Evolutionary conservation across 2,888 invertebrate species (phyloP).

Genomic region (Zelleria hepariella): DNA sequence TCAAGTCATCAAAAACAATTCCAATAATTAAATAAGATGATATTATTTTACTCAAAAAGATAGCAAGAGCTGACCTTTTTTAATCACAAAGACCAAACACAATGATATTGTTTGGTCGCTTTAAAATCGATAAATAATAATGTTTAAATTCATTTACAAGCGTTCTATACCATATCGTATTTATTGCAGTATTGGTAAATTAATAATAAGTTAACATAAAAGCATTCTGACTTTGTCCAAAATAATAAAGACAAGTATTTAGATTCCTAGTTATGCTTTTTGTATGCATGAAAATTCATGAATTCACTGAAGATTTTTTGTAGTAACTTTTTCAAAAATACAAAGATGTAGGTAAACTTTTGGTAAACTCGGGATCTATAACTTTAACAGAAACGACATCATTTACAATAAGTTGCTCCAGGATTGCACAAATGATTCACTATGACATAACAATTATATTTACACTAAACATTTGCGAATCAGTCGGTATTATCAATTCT

Average conservation of each 20-base stretch:
- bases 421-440: constrained; percentile 45
- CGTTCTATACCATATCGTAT: not conserved
- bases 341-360: too few relatives aligned
- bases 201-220: too few relatives aligned
- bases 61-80: not conserved
- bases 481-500: constrained; percentile 52
- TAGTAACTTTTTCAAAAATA: too few relatives aligned
- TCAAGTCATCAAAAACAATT: not conserved
- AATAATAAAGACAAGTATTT: too few relatives aligned
- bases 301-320: too few relatives aligned
- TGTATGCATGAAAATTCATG: too few relatives aligned
- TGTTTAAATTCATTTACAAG: not conserved
- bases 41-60: not conserved
- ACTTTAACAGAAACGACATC: not conserved
- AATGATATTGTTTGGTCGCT: not conserved
- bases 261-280: too few relatives aligned
- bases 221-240: too few relatives aligned
- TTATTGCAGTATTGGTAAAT: too few relatives aligned
- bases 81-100: not conserved
- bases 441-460: constrained; percentile 48
- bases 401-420: not conserved
- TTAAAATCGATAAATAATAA: too few relatives aligned
- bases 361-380: not conserved
- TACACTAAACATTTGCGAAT: constrained; percentile 66
- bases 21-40: not conserved